Evolutionary conservation across 2,888 invertebrate species (phyloP), one percentile per base, ranked within the genome.

Genomic region (Tetramorium bicarinatum): DNA sequence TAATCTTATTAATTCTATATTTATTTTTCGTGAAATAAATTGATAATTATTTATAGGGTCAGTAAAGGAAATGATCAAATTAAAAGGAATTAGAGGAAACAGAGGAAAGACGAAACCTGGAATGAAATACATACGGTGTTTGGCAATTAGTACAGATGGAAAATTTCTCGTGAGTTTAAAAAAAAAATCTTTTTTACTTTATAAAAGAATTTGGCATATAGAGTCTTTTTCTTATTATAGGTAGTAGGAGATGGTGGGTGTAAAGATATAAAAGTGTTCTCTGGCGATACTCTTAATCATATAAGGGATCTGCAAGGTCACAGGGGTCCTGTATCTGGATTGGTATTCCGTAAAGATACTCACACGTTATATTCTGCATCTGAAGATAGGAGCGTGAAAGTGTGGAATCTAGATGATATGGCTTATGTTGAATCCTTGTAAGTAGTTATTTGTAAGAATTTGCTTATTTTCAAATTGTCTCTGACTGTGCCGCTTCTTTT

Each of bases 351-450:
- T 91, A 97, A 96, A 93, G 97, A 97, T 88, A 97, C 98, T 3
- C 98, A 98, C 95, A 97, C 97, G 76, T 95, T 99, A 84, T 99
- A 97, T 93, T 97, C 98, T 0, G 96, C 96, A 3, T 97, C 97
- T 84, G 96, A 96, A 94, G 98, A 98, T 93, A 96, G 97, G 88
- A 97, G 97, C 21, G 97, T 99, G 0, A 98, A 99, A 96, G 97
- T 99, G 82, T 99, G 99, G 99, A 98, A 98, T 88, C 95, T 99
- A 79, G 98, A 98, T 95, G 99, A 99, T 95, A 98, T 99, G 98
- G 97, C 98, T 2, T 99, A 99, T 95, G 97, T 99, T 13, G 99
- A 99, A 95, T 98, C 98, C 76, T 95, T 99, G 96, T 98, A 93
- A 94, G 95, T 89, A 79, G 25, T 72, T n/a, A n/a, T n/a, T n/a